A percentile compares a stretch with the other conserved stretches of the same genome.
Evolutionary conservation across 1,140 invertebrate species (phyloP).

Genomic region (Drosophila littoralis): DNA sequence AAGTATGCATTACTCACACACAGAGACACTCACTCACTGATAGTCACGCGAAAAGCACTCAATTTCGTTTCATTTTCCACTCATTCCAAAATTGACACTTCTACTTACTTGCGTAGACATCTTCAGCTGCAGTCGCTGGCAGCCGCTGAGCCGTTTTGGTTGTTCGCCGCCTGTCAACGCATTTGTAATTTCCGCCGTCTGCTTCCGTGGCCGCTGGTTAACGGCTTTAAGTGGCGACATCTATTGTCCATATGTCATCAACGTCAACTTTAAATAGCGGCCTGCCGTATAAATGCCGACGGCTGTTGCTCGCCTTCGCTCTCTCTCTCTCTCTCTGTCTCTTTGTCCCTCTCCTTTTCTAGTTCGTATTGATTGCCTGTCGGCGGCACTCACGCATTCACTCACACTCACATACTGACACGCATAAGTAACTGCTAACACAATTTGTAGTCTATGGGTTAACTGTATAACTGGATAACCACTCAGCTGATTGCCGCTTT

Average conservation of each 20-base stretch:
- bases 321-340: not conserved
- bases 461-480: slow-evolving; percentile 44
- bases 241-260: slow-evolving; percentile 26
- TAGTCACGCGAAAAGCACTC: slow-evolving; percentile 6
- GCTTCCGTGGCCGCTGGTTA: slow-evolving; percentile 51
- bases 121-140: slow-evolving; percentile 13
- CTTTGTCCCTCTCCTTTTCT: not conserved
- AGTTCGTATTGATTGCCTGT: slow-evolving; percentile 45
- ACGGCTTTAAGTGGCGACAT: slow-evolving; percentile 52
- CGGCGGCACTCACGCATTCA: slow-evolving; percentile 24
- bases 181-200: slow-evolving; percentile 70
- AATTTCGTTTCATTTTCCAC: slow-evolving; percentile 29
- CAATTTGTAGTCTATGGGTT: slow-evolving; percentile 49
- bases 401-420: slow-evolving; percentile 22
- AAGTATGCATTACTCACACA: slow-evolving; percentile 2
- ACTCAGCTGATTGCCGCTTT: slow-evolving; percentile 18
- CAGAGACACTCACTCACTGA: not conserved
- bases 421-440: slow-evolving; percentile 52
- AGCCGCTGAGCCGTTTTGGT: not conserved
- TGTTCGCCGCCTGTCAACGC: slow-evolving; percentile 3
- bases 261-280: slow-evolving; percentile 45
- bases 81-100: slow-evolving; percentile 33
- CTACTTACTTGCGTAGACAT: slow-evolving; percentile 46
- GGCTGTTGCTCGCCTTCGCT: slow-evolving; percentile 59
- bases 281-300: slow-evolving; percentile 53